Conservation (phyloP, 30 jellyfish, hydroid and myxozoan species). For the Turritopsis dohrnii region DNA sequence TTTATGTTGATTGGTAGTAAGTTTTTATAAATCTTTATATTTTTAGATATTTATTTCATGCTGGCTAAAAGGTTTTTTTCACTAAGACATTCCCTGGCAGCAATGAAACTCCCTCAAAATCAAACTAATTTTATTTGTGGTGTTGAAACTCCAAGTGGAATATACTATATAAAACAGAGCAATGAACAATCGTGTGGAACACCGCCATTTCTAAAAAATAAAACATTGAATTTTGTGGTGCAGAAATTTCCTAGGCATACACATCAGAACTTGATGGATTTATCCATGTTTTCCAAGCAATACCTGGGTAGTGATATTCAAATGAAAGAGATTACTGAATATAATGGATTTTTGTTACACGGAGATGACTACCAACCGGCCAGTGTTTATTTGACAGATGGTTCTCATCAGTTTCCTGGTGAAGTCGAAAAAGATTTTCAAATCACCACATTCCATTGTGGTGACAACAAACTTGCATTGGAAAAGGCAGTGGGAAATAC, state of each 20-base stretch:
- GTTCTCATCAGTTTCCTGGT: neutral
- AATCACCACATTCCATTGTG: neutral
- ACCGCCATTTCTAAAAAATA: neutral
- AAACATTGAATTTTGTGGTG: neutral
- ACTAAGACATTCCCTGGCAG: neutral
- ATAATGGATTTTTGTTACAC: conserved; percentile 8
- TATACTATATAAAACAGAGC: neutral
- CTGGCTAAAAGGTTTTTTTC: neutral
- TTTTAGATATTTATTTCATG: neutral
- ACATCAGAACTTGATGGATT: neutral
- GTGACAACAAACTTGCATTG: neutral
- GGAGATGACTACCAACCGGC: neutral
- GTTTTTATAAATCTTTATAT: no score
- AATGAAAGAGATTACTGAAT: neutral
- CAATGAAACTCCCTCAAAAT: neutral
- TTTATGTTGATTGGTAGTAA: no score
- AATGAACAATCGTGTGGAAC: neutral
- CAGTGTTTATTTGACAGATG: neutral
- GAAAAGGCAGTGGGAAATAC: neutral
- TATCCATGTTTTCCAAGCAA: neutral
- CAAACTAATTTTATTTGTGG: conserved; percentile 17
- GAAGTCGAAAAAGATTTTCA: neutral
- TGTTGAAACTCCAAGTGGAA: conserved; percentile 24
- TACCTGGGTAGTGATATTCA: neutral
- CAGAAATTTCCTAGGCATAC: neutral